phyloP scores from a whole-genome alignment of 2,888 invertebrate genomes.

The Sycophila texana region DNA sequence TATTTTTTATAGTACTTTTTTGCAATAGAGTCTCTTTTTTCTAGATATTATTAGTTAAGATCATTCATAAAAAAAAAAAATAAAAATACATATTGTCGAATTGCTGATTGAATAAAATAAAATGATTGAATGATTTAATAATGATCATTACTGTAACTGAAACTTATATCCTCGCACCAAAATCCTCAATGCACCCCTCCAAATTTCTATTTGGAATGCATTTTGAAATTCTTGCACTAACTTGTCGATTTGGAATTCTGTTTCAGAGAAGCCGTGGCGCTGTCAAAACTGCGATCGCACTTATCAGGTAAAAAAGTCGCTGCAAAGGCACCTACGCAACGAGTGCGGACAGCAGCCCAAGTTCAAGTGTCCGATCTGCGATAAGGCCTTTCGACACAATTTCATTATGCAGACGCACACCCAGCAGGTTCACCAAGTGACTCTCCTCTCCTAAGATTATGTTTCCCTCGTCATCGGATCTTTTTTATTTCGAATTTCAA shows the following conservation, averaged over 20 bases:
- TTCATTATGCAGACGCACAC: slow-evolving; percentile 11
- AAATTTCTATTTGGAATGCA: too few species aligned
- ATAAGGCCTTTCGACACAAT: slow-evolving; percentile 84
- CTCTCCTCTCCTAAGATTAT: background rate
- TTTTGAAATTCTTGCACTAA: slow-evolving; percentile 2
- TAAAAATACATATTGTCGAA: too few species aligned
- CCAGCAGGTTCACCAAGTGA: slow-evolving; percentile 19
- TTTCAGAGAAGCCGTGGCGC: slow-evolving; percentile 34
- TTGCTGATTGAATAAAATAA: too few species aligned
- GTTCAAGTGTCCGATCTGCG: slow-evolving; percentile 82
- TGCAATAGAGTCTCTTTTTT: too few species aligned
- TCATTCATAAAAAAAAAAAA: too few species aligned
- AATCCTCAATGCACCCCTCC: too few species aligned
- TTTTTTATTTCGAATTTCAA: background rate
- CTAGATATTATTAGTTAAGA: too few species aligned
- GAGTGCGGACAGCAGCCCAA: slow-evolving; percentile 70
- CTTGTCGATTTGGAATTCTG: slow-evolving; percentile 7
- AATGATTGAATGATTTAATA: too few species aligned
- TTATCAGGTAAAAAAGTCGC: slow-evolving; percentile 69
- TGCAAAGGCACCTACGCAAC: slow-evolving; percentile 63
- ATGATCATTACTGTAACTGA: too few species aligned
- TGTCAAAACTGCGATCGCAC: slow-evolving; percentile 67
- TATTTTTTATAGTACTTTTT: background rate
- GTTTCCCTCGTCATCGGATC: background rate
- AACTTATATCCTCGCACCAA: too few species aligned